phyloP scores from a whole-genome alignment of 2,797 vertebrate genomes.

The Clarias laeviceps region DNA sequence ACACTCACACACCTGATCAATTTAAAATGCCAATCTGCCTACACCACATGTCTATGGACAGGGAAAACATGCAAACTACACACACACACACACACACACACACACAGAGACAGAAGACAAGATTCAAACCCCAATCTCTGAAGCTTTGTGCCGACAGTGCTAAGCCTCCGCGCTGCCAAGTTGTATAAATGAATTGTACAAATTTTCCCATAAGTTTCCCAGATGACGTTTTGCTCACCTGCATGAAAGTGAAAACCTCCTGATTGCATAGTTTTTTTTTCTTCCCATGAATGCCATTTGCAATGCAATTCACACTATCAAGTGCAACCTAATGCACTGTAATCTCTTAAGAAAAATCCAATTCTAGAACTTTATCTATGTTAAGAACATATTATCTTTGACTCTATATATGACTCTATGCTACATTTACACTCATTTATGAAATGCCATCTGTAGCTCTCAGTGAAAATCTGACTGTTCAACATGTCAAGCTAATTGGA shows the following conservation, averaged over 20 bases:
- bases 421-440: neutral
- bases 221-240: neutral
- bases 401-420: neutral
- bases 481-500: slow-evolving; percentile 12
- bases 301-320: neutral
- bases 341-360: neutral
- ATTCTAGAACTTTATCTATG: neutral
- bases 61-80: no score
- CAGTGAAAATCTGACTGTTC: slow-evolving; percentile 5
- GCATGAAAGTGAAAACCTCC: neutral
- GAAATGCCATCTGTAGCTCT: neutral
- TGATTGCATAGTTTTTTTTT: neutral
- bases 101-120: no score
- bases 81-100: no score
- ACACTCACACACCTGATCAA: no score
- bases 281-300: neutral
- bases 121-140: no score
- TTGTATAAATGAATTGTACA: neutral
- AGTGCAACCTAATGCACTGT: neutral
- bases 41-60: no score
- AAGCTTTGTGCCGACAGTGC: no score
- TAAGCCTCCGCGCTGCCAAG: no score
- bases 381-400: neutral
- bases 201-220: neutral
- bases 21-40: no score